Base-by-base conservation (phyloP, 1,140 invertebrate species). In the Maniola jurtina region DNA sequence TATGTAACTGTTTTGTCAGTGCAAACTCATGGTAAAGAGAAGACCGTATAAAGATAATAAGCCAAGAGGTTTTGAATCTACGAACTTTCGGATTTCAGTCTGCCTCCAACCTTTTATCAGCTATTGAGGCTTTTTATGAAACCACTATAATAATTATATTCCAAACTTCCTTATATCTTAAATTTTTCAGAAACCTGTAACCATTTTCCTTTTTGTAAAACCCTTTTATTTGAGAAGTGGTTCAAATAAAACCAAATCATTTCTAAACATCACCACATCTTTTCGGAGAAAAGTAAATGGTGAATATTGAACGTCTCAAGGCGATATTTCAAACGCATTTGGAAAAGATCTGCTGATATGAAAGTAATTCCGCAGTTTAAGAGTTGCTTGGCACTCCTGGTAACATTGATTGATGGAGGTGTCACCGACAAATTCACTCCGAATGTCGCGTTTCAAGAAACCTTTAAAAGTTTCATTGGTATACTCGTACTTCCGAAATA, bases 301-400 rank as follows among this genome's bases (percentile, higher is more conserved):
- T 68, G 40, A 45, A 52, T 59, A 58, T 64, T 48, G 13, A 68
- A 55, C 35, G 60, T 56, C 63, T 40, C 70, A 63, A 76, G 65
- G 75, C 76, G 76, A 83, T 84, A 84, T 83, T 83, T 85, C 80
- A 84, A 59, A 71, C 65, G 76, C 77, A 84, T 84, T 78, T 70
- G 59, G 76, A 76, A 77, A 78, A 78, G 76, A 85, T 84, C 76
- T 76, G 70, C 80, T 77, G 80, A 84, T 84, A 83, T 81, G 78
- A 86, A 87, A 83, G 81, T 83, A 81, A 87, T 85, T 82, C 75
- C 70, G 69, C 68, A 75, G 76, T 72, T 86, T 83, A 84, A 87
- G 80, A 83, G 81, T 84, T 78, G 71, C 73, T 73, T 81, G 70
- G 69, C 76, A 70, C 25, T 25, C 25, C 25, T 25, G 25, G 25